Percentiles rank a stretch among this genome's conserved stretches.
These are phyloP conservation scores for Thelaira solivaga DNA, from an alignment of 2,888 invertebrate genomes.

Conservation along the genomic window DNA sequence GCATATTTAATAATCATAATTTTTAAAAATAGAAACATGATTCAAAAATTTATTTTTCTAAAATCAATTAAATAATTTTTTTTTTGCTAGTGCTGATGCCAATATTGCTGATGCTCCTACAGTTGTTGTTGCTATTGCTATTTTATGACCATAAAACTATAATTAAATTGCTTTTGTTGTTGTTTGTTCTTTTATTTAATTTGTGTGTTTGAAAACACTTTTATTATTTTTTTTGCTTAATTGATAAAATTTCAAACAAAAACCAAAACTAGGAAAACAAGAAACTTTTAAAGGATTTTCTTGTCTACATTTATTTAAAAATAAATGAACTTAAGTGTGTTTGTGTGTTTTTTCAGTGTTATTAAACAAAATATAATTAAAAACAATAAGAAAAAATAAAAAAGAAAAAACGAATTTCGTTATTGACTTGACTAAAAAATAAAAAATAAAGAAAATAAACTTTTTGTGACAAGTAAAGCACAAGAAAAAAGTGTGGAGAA, in stretches of 20 bases:
- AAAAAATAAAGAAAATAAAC: background rate
- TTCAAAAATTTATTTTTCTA: background rate
- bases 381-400: background rate
- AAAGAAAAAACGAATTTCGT: background rate
- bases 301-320: background rate
- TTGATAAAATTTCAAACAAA: background rate
- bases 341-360: background rate
- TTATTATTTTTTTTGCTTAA: slow-evolving; percentile 16
- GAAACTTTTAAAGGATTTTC: slow-evolving; percentile 15
- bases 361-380: slow-evolving; percentile 12
- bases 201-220: slow-evolving; percentile 13
- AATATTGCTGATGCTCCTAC: slow-evolving; percentile 16
- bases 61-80: background rate
- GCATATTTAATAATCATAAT: slow-evolving; percentile 22
- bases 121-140: slow-evolving; percentile 19
- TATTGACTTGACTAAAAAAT: background rate
- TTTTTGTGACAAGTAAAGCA: no score
- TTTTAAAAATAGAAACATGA: background rate
- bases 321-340: background rate
- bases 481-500: no score
- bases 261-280: background rate
- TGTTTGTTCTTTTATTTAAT: background rate
- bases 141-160: slow-evolving; percentile 35
- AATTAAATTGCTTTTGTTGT: slow-evolving; percentile 34
- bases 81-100: background rate